Evolutionary conservation across 1,140 invertebrate genomes (phyloP).

Genomic region (Drosophila virilis): DNA sequence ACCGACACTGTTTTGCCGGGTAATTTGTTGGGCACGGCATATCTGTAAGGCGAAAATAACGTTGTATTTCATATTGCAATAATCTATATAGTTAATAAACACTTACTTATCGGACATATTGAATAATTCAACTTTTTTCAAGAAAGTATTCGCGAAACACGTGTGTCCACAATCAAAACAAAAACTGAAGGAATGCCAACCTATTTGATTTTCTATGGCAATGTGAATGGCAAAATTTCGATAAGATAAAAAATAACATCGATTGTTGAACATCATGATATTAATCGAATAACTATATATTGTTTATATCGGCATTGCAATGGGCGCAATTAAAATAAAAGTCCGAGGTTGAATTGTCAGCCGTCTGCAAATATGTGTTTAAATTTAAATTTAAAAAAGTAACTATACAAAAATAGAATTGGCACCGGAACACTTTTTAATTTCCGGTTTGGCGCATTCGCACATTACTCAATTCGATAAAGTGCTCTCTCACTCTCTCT

Average conservation of each 20-base stretch:
- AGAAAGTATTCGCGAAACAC: slow-evolving; percentile 44
- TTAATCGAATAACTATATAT: background rate
- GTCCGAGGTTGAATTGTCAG: background rate
- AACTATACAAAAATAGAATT: slow-evolving; percentile 25
- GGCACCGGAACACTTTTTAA: slow-evolving; percentile 4
- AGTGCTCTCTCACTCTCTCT: slow-evolving; percentile 13
- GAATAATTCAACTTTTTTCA: slow-evolving; percentile 26
- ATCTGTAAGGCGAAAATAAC: slow-evolving; percentile 46
- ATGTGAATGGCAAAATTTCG: slow-evolving; percentile 12
- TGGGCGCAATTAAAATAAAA: background rate
- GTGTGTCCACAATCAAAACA: slow-evolving; percentile 69
- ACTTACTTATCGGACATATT: slow-evolving; percentile 78
- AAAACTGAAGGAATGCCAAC: slow-evolving; percentile 51
- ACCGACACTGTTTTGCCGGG: slow-evolving; percentile 83
- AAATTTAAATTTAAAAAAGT: slow-evolving; percentile 2
- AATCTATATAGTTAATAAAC: background rate
- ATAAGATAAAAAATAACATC: background rate
- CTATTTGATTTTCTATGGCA: background rate
- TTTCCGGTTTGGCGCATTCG: slow-evolving; percentile 31
- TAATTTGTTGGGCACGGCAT: slow-evolving; percentile 82
- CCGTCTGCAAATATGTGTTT: background rate
- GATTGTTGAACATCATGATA: background rate
- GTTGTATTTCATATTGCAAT: background rate
- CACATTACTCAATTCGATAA: slow-evolving; percentile 7
- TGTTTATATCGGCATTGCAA: background rate